Evolutionary conservation across 2,113 vertebrate species (phyloP), one percentile per base, ranked within the genome.

Genomic region (Bagarius yarrelli): DNA sequence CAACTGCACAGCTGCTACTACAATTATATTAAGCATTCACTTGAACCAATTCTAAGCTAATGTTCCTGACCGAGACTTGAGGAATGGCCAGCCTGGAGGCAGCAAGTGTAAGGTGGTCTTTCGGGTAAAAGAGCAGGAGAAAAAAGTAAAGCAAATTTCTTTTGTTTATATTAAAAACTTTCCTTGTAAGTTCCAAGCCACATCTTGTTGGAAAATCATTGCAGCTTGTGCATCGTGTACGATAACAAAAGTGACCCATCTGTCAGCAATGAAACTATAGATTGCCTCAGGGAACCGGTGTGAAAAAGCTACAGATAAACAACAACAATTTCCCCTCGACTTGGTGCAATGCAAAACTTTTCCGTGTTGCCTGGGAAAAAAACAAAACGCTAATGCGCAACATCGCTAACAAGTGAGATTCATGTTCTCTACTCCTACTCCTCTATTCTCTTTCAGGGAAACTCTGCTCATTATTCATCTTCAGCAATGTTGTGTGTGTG

Each of bases 341-440:
- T 83, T 84, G 57, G 83, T 88, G 85, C 81, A 86, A 80, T 82
- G 84, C 84, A 78, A 83, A 2, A 59, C 27, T 79, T 84, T 79
- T 79, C 27, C 77, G 53, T n/a, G 67, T n/a, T 47, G 57, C 25
- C n/a, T 57, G 59, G 52, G 47, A 50, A 44, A n/a, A n/a, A n/a
- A n/a, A n/a, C n/a, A 74, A 64, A 79, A 73, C 76, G 67, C 70
- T 70, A 75, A 71, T 71, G 61, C 44, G 23, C 40, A 52, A 23
- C 4, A 8, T 36, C 5, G 66, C 78, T 72, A 19, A n/a, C 67
- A 79, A 84, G 60, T 71, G 36, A 5, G 25, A 61, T 59, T 77
- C 78, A 64, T 77, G 69, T 55, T 79, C 52, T 59, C 50, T 44
- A 36, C 75, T 67, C 80, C 76, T 60, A 85, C 83, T 76, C 12